Evolutionary conservation across 2,888 invertebrate genomes (phyloP).

Genomic region (Drosophila pseudotalamancana): DNA sequence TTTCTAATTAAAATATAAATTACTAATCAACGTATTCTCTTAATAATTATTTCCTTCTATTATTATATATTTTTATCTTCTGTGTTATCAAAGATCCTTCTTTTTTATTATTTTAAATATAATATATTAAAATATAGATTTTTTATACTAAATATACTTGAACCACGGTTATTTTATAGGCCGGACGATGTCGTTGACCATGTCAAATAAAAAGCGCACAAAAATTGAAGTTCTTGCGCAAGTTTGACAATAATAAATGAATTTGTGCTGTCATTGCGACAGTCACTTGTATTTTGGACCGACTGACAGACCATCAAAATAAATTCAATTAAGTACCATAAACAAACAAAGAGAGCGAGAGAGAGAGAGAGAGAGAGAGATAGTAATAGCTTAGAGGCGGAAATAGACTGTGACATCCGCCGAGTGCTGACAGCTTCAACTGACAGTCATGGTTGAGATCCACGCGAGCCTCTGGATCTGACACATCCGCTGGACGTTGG

Average conservation of each 20-base stretch:
- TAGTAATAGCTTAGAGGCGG: conserved; percentile 40
- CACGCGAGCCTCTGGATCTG: conserved; percentile 29
- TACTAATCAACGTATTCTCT: too few relatives aligned
- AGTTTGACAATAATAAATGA: conserved; percentile 70
- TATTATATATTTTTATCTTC: too few relatives aligned
- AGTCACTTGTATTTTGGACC: conserved; percentile 15
- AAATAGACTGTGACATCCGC: conserved; percentile 79
- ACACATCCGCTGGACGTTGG: conserved; percentile 70
- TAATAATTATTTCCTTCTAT: too few relatives aligned
- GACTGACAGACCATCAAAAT: conserved; percentile 28
- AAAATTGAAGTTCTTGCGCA: conserved; percentile 53
- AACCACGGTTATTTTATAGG: conserved; percentile 24
- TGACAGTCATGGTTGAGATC: conserved; percentile 26
- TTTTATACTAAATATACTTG: not conserved
- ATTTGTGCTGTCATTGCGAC: conserved; percentile 49
- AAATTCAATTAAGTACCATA: conserved; percentile 50
- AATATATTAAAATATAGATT: too few relatives aligned
- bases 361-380: not conserved
- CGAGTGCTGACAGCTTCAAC: conserved; percentile 51
- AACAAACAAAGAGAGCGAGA: conserved; percentile 4
- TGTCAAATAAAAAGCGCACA: not conserved
- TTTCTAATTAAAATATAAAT: too few relatives aligned
- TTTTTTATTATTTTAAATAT: too few relatives aligned
- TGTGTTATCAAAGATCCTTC: too few relatives aligned
- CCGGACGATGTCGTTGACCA: conserved; percentile 37